These are phyloP conservation scores for Leptobrachium ailaonicum DNA, from an alignment of 2,113 vertebrate species.

Conservation along the genomic window DNA sequence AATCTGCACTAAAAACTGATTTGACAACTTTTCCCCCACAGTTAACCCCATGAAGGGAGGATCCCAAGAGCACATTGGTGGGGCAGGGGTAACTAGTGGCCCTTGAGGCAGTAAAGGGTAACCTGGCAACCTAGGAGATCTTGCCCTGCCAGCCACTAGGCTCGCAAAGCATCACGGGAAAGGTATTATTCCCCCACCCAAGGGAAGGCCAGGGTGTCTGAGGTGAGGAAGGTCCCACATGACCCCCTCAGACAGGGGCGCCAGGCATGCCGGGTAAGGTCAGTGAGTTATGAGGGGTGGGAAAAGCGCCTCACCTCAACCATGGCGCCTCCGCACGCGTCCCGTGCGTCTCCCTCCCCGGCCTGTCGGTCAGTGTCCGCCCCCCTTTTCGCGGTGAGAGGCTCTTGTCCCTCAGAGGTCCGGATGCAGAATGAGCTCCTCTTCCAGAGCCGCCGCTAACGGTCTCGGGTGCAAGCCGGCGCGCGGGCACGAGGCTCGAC, in stretches of 20 bases:
- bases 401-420: neutral
- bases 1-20: too few species aligned
- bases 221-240: too few species aligned
- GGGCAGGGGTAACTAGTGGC: too few species aligned
- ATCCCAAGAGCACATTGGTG: too few species aligned
- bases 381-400: neutral
- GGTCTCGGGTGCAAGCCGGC: neutral
- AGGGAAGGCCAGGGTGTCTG: too few species aligned
- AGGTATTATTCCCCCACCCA: too few species aligned
- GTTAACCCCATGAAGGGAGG: too few species aligned
- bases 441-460: neutral
- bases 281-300: neutral
- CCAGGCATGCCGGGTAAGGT: neutral
- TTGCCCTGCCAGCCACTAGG: too few species aligned
- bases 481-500: conserved; percentile 16
- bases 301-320: neutral
- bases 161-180: too few species aligned
- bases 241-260: neutral
- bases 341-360: neutral
- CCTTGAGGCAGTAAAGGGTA: too few species aligned
- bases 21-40: too few species aligned
- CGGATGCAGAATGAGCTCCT: neutral
- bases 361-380: neutral
- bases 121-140: too few species aligned
- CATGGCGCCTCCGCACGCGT: neutral